Conservation (phyloP, 2,888 invertebrate species). For the Eupithecia dodoneata region DNA sequence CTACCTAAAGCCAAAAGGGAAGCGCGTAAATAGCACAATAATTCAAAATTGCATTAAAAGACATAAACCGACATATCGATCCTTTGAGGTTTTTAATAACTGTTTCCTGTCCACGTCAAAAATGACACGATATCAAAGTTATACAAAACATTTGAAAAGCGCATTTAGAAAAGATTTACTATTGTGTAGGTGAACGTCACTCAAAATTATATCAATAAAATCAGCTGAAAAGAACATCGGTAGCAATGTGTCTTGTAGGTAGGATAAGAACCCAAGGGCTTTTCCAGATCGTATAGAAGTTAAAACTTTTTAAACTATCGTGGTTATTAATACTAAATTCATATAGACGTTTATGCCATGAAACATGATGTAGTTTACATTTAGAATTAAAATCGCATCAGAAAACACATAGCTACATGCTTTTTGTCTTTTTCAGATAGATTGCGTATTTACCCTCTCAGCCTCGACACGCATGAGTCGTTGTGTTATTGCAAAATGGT, state of each 20-base stretch:
- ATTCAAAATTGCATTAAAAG: slow-evolving; percentile 8
- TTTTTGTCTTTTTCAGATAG: background rate
- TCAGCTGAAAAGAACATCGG: slow-evolving; percentile 45
- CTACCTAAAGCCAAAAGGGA: background rate
- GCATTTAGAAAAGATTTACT: slow-evolving; percentile 75
- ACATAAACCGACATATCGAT: slow-evolving; percentile 43
- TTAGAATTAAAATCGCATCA: background rate
- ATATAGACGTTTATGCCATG: background rate
- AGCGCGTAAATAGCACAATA: slow-evolving; percentile 13
- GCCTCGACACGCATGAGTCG: slow-evolving; percentile 48
- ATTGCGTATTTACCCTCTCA: slow-evolving; percentile 1
- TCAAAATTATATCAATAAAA: slow-evolving; percentile 62
- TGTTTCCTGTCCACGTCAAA: slow-evolving; percentile 71
- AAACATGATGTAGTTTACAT: background rate
- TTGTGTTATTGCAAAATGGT: slow-evolving; percentile 62
- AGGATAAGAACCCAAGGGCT: background rate
- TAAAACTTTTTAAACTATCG: background rate
- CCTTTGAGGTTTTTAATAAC: slow-evolving; percentile 63
- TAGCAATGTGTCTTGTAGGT: background rate
- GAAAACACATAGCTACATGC: background rate
- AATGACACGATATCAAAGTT: slow-evolving; percentile 63
- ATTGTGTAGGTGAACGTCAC: slow-evolving; percentile 78
- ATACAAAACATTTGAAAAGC: slow-evolving; percentile 71
- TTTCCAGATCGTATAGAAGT: background rate
- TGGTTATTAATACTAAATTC: too few relatives aligned